These are phyloP conservation scores for Murina feae DNA, from an alignment of 2,113 vertebrate genomes.

Conservation along the genomic window DNA sequence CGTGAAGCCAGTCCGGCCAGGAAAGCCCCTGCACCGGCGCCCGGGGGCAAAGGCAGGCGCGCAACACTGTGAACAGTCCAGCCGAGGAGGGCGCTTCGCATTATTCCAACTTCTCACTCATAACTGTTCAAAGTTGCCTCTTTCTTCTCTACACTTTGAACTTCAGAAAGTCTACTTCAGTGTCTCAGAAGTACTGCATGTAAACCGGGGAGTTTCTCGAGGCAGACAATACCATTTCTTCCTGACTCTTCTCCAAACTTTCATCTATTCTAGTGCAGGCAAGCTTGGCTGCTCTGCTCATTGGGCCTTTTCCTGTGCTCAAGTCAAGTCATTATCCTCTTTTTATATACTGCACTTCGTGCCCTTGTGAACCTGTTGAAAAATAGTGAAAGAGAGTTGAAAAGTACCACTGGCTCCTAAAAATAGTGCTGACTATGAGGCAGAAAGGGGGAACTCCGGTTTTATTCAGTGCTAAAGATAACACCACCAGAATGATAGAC, in stretches of 20 bases:
- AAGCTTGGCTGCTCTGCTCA: constrained; percentile 87
- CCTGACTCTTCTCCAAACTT: constrained; percentile 77
- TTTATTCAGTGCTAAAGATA: constrained; percentile 98
- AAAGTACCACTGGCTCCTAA: constrained; percentile 91
- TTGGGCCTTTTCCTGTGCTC: constrained; percentile 84
- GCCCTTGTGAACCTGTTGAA: constrained; percentile 95
- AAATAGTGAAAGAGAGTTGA: constrained; percentile 90
- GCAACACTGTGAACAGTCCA: background rate
- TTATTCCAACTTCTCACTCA: background rate
- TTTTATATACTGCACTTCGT: constrained; percentile 97
- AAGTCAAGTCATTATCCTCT: constrained; percentile 90
- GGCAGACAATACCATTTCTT: constrained; percentile 78
- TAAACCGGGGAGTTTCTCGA: constrained; percentile 70
- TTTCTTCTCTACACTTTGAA: constrained; percentile 56
- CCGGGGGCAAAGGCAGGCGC: background rate
- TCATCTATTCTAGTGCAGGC: constrained; percentile 83
- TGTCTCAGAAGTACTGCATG: constrained; percentile 68
- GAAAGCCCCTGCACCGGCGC: accelerated
- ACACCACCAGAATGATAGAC: constrained; percentile 98
- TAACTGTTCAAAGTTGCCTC: constrained; percentile 41
- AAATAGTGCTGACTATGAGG: constrained; percentile 87
- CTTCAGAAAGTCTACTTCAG: constrained; percentile 22
- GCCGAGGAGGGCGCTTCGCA: background rate
- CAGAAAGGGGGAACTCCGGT: constrained; percentile 92
- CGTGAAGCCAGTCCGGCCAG: background rate